Evolutionary conservation across 2,113 vertebrate species (phyloP).

Genomic region (Pseudopipra pipra): DNA sequence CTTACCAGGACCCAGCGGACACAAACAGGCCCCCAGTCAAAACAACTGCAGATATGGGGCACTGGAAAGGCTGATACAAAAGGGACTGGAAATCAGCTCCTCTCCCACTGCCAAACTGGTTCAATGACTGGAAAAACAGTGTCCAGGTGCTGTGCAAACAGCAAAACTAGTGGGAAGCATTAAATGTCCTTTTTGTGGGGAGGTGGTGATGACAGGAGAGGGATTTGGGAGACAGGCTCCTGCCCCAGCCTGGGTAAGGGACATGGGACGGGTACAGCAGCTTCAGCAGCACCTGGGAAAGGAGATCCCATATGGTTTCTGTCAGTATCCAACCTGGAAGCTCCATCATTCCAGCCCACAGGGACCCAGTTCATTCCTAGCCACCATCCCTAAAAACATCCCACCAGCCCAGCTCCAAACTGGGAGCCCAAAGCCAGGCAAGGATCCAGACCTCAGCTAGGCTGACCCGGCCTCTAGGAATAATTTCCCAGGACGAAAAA

Average conservation of each 20-base stretch:
- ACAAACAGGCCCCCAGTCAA: accelerated
- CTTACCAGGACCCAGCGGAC: neutral
- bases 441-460: neutral
- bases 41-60: neutral
- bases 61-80: accelerated
- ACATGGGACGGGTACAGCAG: neutral
- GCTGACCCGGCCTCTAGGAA: neutral
- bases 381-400: neutral
- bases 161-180: accelerated
- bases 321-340: neutral
- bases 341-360: neutral
- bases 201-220: neutral
- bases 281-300: neutral
- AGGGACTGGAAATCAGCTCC: neutral
- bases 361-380: neutral
- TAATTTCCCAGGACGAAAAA: too few species aligned
- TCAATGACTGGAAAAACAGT: neutral
- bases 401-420: neutral
- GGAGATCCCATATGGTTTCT: accelerated
- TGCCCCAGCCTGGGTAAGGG: neutral
- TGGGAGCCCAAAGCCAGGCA: neutral
- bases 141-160: neutral
- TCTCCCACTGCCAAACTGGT: neutral
- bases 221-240: neutral
- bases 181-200: neutral